These are phyloP conservation scores for Asteroscopus sphinx DNA, from an alignment of 2,888 invertebrate species.

Conservation along the genomic window DNA sequence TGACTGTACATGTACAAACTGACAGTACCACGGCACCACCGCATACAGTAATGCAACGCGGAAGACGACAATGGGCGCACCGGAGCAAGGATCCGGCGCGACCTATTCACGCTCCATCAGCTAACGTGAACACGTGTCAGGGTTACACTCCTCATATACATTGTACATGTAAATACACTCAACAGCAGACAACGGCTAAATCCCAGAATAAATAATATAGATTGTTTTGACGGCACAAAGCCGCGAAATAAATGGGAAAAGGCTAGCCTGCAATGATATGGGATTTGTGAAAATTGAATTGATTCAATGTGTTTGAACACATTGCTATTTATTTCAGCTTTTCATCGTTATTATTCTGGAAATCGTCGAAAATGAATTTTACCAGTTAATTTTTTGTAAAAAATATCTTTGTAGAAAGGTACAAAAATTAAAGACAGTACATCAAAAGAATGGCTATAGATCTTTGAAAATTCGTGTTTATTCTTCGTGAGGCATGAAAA, in stretches of 20 bases:
- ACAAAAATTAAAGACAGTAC: constrained; percentile 5
- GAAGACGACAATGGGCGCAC: constrained; percentile 83
- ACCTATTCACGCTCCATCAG: constrained; percentile 84
- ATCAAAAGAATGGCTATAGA: constrained; percentile 27
- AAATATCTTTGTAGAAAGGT: constrained; percentile 2
- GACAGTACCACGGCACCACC: constrained; percentile 15
- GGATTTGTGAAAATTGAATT: constrained; percentile 46
- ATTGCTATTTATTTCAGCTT: constrained; percentile 45
- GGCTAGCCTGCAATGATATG: constrained; percentile 26
- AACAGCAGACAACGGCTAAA: constrained; percentile 24
- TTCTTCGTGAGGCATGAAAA: constrained; percentile 45
- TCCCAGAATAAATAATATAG: constrained; percentile 39
- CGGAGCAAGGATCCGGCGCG: constrained; percentile 83
- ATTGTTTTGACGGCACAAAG: constrained; percentile 51
- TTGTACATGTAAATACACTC: constrained; percentile 28
- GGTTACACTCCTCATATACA: constrained; percentile 52
- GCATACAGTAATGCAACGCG: constrained; percentile 70
- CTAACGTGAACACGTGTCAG: constrained; percentile 64
- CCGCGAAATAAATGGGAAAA: constrained; percentile 48
- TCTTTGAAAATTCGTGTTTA: constrained; percentile 25
- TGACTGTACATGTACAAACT: constrained; percentile 9
- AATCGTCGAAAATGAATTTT: constrained; percentile 10
- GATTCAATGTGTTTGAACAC: too few relatives aligned
- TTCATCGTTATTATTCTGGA: constrained; percentile 24
- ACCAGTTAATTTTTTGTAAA: constrained; percentile 9